Conservation (phyloP, 2,797 vertebrate species). For the Fundulus diaphanus region DNA sequence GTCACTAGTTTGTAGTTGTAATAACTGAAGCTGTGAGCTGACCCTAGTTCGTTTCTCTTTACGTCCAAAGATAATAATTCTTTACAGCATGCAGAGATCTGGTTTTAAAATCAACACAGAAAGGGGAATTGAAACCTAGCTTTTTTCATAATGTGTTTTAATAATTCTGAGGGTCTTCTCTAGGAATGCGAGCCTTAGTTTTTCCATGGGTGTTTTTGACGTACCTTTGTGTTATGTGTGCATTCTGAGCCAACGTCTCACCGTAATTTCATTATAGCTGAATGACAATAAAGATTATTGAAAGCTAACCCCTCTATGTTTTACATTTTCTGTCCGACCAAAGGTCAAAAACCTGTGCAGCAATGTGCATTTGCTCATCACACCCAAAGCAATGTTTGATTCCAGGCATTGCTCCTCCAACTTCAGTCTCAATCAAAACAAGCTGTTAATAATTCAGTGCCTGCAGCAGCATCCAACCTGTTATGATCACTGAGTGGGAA, state of each 20-base stretch:
- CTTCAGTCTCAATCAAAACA: slow-evolving; percentile 53
- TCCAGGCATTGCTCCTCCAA: slow-evolving; percentile 41
- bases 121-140: background rate
- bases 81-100: slow-evolving; percentile 1
- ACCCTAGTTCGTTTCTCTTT: too few species aligned
- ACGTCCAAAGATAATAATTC: too few species aligned
- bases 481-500: slow-evolving; percentile 24
- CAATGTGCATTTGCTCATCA: slow-evolving; percentile 13
- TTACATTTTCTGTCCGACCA: slow-evolving; percentile 9
- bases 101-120: slow-evolving; percentile 5
- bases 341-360: slow-evolving; percentile 10
- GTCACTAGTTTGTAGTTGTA: too few species aligned
- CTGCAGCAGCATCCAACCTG: slow-evolving; percentile 22
- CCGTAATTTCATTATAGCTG: too few species aligned
- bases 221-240: too few species aligned
- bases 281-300: too few species aligned
- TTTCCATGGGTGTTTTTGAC: too few species aligned
- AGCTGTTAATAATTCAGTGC: slow-evolving; percentile 52
- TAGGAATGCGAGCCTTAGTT: too few species aligned
- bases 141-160: too few species aligned
- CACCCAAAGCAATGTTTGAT: slow-evolving; percentile 38
- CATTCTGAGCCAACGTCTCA: too few species aligned
- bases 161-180: too few species aligned
- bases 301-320: slow-evolving; percentile 7
- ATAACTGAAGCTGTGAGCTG: too few species aligned